phyloP scores from a whole-genome alignment of 2,797 vertebrate species.

The Gymnopithys bicolor region DNA sequence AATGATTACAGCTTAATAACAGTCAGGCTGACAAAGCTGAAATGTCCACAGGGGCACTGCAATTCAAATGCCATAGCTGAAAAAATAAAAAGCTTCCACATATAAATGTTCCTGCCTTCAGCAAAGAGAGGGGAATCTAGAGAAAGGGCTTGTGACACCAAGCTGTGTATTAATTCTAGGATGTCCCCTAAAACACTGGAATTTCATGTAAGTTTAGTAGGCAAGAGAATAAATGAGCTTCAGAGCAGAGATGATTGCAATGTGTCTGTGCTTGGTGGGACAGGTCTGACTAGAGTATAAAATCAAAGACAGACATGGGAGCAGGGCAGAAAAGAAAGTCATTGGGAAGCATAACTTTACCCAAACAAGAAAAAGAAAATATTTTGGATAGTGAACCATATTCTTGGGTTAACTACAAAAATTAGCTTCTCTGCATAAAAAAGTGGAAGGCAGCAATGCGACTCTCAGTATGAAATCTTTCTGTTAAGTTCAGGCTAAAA shows the following conservation, averaged over 20 bases:
- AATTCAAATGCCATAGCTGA: constrained; percentile 22
- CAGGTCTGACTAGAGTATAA: not conserved
- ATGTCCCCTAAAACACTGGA: not conserved
- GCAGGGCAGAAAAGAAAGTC: not conserved
- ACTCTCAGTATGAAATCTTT: not conserved
- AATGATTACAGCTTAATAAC: constrained; percentile 41
- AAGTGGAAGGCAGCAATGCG: not conserved
- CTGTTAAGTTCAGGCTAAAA: not conserved
- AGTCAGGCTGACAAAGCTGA: constrained; percentile 53
- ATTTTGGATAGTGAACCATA: not conserved
- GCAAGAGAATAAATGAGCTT: not conserved
- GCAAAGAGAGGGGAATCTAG: not conserved
- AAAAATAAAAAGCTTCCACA: constrained; percentile 41
- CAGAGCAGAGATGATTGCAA: not conserved
- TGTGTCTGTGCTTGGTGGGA: not conserved
- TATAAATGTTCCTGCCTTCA: not conserved
- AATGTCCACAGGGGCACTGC: constrained; percentile 9
- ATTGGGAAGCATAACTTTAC: not conserved
- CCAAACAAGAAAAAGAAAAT: not conserved
- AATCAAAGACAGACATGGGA: not conserved
- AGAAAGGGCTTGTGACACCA: not conserved
- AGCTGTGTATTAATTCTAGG: not conserved
- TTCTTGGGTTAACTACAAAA: not conserved
- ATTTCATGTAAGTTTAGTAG: not conserved
- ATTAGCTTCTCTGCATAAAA: not conserved